A percentile compares a stretch with the other conserved stretches of the same genome.
phyloP scores from a whole-genome alignment of 2,888 invertebrate species.

The Zele albiditarsus region DNA sequence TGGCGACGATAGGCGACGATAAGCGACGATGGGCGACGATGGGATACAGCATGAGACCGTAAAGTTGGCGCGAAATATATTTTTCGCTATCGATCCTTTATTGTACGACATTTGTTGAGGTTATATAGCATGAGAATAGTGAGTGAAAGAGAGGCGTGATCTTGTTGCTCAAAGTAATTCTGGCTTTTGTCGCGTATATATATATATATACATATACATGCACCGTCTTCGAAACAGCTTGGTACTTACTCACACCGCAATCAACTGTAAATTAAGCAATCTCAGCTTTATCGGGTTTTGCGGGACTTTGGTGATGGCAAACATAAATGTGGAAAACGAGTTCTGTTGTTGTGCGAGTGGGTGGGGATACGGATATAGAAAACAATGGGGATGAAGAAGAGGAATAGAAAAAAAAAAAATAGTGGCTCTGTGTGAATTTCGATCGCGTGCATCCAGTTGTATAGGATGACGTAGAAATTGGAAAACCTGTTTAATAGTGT shows the following conservation, averaged over 20 bases:
- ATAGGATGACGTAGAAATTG: neutral
- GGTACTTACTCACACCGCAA: constrained; percentile 50
- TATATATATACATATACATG: neutral
- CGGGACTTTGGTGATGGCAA: constrained; percentile 40
- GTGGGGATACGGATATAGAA: constrained; percentile 1
- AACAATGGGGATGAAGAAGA: neutral
- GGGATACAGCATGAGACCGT: constrained; percentile 37
- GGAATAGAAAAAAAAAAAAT: constrained; percentile 4
- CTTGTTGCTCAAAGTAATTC: constrained; percentile 28
- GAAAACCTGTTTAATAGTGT: neutral
- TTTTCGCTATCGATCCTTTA: constrained; percentile 37
- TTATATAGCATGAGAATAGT: neutral
- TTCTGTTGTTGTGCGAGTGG: neutral
- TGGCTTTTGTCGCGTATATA: constrained; percentile 8
- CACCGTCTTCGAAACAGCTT: constrained; percentile 37
- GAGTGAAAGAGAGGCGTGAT: constrained; percentile 12
- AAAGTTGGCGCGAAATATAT: constrained; percentile 49
- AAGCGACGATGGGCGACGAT: constrained; percentile 33
- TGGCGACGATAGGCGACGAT: constrained; percentile 23
- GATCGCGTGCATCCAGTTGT: neutral
- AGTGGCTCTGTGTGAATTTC: neutral
- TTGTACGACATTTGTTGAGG: constrained; percentile 22
- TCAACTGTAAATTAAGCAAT: constrained; percentile 54
- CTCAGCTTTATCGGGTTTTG: constrained; percentile 52
- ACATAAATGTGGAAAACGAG: constrained; percentile 37